Evolutionary conservation across 1,140 invertebrate genomes (phyloP).

Genomic region (Aphis gossypii): DNA sequence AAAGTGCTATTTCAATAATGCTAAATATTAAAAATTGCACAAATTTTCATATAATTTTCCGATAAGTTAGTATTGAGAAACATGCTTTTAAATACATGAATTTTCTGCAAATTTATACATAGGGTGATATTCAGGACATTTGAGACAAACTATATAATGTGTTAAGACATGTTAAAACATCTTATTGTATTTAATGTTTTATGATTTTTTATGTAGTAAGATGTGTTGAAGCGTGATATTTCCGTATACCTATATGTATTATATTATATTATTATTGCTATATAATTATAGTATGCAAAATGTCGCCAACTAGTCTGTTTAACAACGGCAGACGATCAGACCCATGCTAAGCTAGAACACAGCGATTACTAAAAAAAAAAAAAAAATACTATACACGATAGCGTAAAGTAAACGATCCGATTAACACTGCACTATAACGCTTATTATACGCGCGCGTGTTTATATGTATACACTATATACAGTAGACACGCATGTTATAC

Average conservation of each 20-base stretch:
- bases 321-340: not conserved
- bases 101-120: too few species aligned
- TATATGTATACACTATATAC: not conserved
- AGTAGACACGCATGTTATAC: too few species aligned
- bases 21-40: too few species aligned
- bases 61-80: too few species aligned
- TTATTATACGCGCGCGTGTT: not conserved
- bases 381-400: not conserved
- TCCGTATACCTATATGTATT: not conserved
- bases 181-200: too few species aligned
- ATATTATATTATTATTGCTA: not conserved
- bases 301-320: constrained; percentile 1
- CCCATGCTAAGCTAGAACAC: not conserved
- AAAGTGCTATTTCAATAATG: too few species aligned
- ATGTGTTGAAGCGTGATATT: not conserved
- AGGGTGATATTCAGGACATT: too few species aligned
- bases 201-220: not conserved
- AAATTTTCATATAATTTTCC: too few species aligned
- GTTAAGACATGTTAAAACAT: too few species aligned
- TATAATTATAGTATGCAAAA: not conserved
- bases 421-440: constrained; percentile 3
- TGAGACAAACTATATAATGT: too few species aligned
- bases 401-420: not conserved
- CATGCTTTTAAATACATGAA: too few species aligned
- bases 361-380: not conserved